phyloP scores from a whole-genome alignment of 2,888 invertebrate species.

The Idaea dimidiata region DNA sequence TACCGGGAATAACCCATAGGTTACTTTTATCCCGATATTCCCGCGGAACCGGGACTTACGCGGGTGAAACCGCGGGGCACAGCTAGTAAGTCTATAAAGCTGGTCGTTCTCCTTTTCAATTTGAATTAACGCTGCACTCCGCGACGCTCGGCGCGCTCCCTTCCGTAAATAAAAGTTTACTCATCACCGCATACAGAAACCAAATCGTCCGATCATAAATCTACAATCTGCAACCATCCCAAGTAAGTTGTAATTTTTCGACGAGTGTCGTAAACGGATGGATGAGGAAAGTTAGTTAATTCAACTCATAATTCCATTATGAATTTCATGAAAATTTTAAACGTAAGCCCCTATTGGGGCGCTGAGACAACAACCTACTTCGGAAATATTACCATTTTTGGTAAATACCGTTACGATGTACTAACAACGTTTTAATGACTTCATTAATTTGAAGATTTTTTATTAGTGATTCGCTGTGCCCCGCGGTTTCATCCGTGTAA shows the following conservation, averaged over 20 bases:
- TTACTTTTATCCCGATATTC: too few relatives aligned
- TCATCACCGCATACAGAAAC: background rate
- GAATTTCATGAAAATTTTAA: constrained; percentile 31
- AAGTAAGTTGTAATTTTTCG: constrained; percentile 28
- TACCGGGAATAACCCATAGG: too few relatives aligned
- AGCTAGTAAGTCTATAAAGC: too few relatives aligned
- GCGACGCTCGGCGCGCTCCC: too few relatives aligned
- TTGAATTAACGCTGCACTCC: too few relatives aligned
- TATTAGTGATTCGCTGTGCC: too few relatives aligned
- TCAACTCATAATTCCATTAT: constrained; percentile 45
- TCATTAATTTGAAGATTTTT: too few relatives aligned
- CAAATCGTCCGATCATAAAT: background rate
- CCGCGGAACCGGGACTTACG: too few relatives aligned
- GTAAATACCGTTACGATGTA: constrained; percentile 26
- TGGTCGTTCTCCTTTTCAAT: too few relatives aligned
- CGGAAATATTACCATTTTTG: constrained; percentile 23
- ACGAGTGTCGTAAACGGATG: constrained; percentile 37
- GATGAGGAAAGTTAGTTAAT: constrained; percentile 40
- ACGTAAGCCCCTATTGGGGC: constrained; percentile 24
- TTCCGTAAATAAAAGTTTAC: background rate
- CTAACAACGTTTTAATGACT: background rate
- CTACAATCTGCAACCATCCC: background rate
- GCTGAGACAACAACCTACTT: constrained; percentile 22
- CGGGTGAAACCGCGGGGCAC: too few relatives aligned
- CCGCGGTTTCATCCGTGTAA: too few relatives aligned